Evolutionary conservation across 1,140 invertebrate species (phyloP), one percentile per base, ranked within the genome.

Genomic region (Aethina tumida): DNA sequence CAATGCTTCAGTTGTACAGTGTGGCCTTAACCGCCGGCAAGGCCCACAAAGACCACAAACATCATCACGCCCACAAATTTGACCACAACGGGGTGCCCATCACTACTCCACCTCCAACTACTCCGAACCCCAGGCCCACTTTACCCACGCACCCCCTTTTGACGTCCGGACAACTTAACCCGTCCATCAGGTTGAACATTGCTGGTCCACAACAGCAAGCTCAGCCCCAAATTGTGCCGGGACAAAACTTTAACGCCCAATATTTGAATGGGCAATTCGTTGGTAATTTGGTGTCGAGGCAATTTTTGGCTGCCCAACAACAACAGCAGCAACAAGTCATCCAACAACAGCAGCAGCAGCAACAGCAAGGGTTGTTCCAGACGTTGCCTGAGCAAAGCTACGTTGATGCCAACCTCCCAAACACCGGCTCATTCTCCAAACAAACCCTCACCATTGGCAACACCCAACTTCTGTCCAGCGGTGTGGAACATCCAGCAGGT

Each of bases 1-100:
- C 83, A 0, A 75, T 86, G 69, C 53, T 88, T 0, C 79, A 86
- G 54, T 56, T 88, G 1, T 86, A 86, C 56, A 73, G 70, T 20
- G 79, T 84, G 0, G 83, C 82, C 0, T 57, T 87, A 21, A 81
- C 79, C 1, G 82, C 82, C 1, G 83, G 83, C 0, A 86, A 86
- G 60, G 83, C 83, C 0, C 84, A 86, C 55, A 78, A 75, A 34
- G 81, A 85, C 52, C 83, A 86, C 59, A 86, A 86, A 52, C 83
- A 86, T 47, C 83, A 86, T 52, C 83, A 86, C 52, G 82, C 71
- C 0, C 81, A 85, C 51, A 77, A 81, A 43, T 83, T 77, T 47
- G 76, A 77, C 47, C 81, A 85, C 49, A 77, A 84, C 42, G 79
- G 79, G 2, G 64, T 58, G n/a, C 70, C 70, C 9, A 62, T 77